Base-by-base conservation (phyloP, 2,888 invertebrate genomes). In the Ptycholaimellus sp. region DNA sequence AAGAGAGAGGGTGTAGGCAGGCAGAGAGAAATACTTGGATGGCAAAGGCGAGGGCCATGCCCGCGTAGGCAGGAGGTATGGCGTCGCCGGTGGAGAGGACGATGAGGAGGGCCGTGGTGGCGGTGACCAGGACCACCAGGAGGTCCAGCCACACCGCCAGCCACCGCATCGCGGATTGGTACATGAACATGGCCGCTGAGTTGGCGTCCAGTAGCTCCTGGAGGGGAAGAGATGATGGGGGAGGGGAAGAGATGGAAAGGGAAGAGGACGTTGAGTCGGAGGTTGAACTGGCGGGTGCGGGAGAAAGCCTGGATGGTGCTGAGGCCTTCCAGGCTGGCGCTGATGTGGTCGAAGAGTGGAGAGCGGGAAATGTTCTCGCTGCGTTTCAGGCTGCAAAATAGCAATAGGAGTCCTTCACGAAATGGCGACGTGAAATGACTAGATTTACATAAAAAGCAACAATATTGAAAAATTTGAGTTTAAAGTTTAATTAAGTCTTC, bases 41-140 rank as follows among this genome's bases (percentile, higher is more conserved):
- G 19, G 70, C 63, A 46, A 70, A 70, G 1, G 69, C 61, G 42
- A 72, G 55, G 1, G 71, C 71, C 40, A 72, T 61, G 5, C 72
- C 72, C 17, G 70, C 70, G 39, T 68, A 59, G 1, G 70, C 66
- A 1, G 70, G 65, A 2, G 61, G 50, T 37, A 65, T 57, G 14
- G 60, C 58, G 39, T 57, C 59, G 31, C 48, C 51, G 9, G 50
- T 50, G 1, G 68, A 53, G 7, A 61, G 46, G 20, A 70, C 61
- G 11, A 68, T 61, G 17, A 68, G 54, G n/a, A 66, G 46, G 3
- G 67, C 62, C 5, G 66, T 65, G 7, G 60, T 49, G 19, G 62
- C 58, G 2, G 64, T 62, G 18, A 66, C 59, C 30, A 58, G 46
- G 2, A 58, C 55, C 2, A 58, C 58, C 33, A 58, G 39, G 2